A percentile compares a stretch with the other conserved stretches of the same genome.
Conservation (phyloP, 2,797 vertebrate genomes). For the Diceros bicornis region DNA sequence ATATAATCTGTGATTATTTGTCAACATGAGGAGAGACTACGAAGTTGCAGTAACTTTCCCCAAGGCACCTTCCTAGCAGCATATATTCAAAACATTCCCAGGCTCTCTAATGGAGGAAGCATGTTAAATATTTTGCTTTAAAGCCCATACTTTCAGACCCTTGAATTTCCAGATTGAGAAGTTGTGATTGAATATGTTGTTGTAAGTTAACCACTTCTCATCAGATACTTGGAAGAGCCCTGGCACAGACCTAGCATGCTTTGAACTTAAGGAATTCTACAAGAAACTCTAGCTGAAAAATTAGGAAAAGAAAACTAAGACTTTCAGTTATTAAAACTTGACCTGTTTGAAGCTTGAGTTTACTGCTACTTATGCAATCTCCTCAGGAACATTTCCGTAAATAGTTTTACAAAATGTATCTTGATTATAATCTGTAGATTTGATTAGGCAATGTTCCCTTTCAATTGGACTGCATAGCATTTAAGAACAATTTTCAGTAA, state of each 20-base stretch:
- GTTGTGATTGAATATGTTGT: neutral
- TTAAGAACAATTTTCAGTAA: slow-evolving; percentile 66
- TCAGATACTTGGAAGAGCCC: neutral
- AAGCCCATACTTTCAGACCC: neutral
- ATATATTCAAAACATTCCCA: neutral
- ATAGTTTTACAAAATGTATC: slow-evolving; percentile 62
- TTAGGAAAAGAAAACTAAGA: slow-evolving; percentile 24
- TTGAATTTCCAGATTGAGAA: neutral
- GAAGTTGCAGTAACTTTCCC: slow-evolving; percentile 16
- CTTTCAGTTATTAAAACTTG: neutral
- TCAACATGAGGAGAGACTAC: slow-evolving; percentile 56
- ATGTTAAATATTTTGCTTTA: neutral
- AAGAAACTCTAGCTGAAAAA: slow-evolving; percentile 46
- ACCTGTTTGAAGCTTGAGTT: neutral
- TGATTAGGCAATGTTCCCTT: slow-evolving; percentile 33
- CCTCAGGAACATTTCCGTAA: slow-evolving; percentile 49
- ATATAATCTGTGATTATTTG: slow-evolving; percentile 72
- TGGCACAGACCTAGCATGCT: neutral
- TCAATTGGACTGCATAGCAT: neutral
- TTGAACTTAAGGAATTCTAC: neutral
- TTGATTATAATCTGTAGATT: slow-evolving; percentile 53
- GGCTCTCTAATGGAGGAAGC: neutral
- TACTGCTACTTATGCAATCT: neutral
- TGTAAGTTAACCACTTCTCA: neutral
- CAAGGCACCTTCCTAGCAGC: neutral